phyloP scores from a whole-genome alignment of 2,888 invertebrate genomes.

The Strigamia transsilvanica region DNA sequence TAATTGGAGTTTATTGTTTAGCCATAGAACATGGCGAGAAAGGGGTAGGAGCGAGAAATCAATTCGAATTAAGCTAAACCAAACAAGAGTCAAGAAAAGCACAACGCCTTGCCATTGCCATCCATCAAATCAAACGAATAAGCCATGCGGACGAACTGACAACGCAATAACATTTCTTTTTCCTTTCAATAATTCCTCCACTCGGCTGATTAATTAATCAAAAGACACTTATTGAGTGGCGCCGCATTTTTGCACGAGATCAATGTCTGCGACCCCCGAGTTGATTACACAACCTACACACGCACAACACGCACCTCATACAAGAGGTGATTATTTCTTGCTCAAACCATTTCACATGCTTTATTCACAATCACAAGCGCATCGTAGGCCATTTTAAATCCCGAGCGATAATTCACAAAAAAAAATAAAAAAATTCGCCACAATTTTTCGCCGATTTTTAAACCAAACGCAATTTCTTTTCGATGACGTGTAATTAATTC shows the following conservation, averaged over 20 bases:
- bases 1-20: constrained; percentile 52
- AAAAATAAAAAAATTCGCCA: too few relatives aligned
- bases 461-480: neutral
- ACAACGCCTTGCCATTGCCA: neutral
- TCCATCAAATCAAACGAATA: constrained; percentile 6
- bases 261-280: constrained; percentile 24
- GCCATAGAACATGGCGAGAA: constrained; percentile 46
- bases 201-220: constrained; percentile 6
- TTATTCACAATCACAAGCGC: constrained; percentile 10
- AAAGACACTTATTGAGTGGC: constrained; percentile 26
- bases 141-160: neutral
- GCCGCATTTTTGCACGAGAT: constrained; percentile 30
- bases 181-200: neutral
- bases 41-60: constrained; percentile 12
- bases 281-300: constrained; percentile 23
- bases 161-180: constrained; percentile 9
- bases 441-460: neutral
- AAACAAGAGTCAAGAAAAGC: constrained; percentile 13
- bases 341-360: neutral
- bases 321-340: constrained; percentile 21
- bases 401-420: too few relatives aligned
- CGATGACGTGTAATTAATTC: constrained; percentile 15
- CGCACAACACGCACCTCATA: constrained; percentile 15
- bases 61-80: constrained; percentile 17
- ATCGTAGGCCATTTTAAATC: constrained; percentile 1